Conservation (phyloP, 2,113 vertebrate species). For the Trichomycterus rosablanca region DNA sequence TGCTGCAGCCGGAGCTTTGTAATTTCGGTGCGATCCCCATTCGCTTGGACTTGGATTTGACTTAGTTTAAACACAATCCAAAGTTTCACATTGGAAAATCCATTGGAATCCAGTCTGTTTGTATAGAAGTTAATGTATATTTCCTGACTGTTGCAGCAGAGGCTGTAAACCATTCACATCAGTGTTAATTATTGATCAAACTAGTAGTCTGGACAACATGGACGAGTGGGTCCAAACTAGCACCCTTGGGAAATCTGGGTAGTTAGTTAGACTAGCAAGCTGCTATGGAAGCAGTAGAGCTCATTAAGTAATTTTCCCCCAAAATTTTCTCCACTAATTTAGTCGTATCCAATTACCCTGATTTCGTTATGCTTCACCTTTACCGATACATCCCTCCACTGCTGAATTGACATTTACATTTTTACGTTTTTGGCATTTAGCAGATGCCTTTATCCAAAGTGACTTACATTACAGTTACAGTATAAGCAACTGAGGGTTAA, state of each 20-base stretch:
- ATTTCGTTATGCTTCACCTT: too few species aligned
- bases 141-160: slow-evolving; percentile 29
- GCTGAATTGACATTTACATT: too few species aligned
- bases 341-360: too few species aligned
- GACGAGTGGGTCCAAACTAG: background rate
- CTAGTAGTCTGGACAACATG: too few species aligned
- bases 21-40: slow-evolving; percentile 30
- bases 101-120: slow-evolving; percentile 29
- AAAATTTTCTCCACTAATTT: too few species aligned
- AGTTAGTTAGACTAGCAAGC: background rate
- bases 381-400: too few species aligned
- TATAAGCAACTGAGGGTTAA: too few species aligned
- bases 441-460: too few species aligned
- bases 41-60: slow-evolving; percentile 40
- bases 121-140: slow-evolving; percentile 34
- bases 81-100: slow-evolving; percentile 14
- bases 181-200: slow-evolving; percentile 26
- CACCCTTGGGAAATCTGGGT: background rate
- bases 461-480: too few species aligned
- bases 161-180: slow-evolving; percentile 21
- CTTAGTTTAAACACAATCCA: slow-evolving; percentile 20
- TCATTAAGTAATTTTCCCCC: too few species aligned
- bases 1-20: slow-evolving; percentile 7
- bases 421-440: too few species aligned
- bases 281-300: too few species aligned